phyloP scores from a whole-genome alignment of 2,797 vertebrate species.

The Coccyzus lansbergi region DNA sequence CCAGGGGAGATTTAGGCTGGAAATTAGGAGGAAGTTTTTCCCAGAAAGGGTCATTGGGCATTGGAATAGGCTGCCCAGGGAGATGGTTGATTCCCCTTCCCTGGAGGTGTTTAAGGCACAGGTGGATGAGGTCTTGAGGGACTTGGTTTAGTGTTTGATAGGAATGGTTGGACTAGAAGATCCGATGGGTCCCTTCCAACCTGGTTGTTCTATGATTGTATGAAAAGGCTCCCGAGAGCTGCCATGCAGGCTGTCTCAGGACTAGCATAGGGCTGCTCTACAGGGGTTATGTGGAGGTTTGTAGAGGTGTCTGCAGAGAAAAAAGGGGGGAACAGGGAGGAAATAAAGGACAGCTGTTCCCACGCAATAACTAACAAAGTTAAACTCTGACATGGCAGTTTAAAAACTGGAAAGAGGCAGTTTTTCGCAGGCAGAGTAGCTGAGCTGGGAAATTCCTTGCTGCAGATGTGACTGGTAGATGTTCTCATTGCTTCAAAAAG shows the following conservation, averaged over 20 bases:
- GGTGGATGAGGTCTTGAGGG: no score
- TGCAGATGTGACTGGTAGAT: slow-evolving; percentile 17
- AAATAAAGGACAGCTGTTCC: not conserved
- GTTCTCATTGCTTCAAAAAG: not conserved
- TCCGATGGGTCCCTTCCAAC: no score
- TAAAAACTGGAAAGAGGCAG: not conserved
- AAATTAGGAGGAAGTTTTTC: no score
- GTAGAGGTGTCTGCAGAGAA: not conserved
- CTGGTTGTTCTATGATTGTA: no score
- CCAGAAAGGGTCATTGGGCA: no score
- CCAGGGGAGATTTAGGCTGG: no score
- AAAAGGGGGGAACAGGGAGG: not conserved
- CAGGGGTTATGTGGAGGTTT: not conserved
- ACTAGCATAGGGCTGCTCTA: not conserved
- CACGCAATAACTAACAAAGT: not conserved
- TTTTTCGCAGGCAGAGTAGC: not conserved
- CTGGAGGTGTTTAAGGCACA: no score
- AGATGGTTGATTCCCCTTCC: no score
- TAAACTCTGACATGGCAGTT: not conserved
- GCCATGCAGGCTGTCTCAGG: fast-evolving
- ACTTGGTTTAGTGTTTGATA: no score
- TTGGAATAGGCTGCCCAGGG: no score
- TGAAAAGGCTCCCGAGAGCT: not conserved
- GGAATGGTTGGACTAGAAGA: no score
- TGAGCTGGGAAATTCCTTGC: slow-evolving; percentile 22